These are phyloP conservation scores for Alloplasta piceator DNA, from an alignment of 2,888 invertebrate genomes.

Conservation along the genomic window DNA sequence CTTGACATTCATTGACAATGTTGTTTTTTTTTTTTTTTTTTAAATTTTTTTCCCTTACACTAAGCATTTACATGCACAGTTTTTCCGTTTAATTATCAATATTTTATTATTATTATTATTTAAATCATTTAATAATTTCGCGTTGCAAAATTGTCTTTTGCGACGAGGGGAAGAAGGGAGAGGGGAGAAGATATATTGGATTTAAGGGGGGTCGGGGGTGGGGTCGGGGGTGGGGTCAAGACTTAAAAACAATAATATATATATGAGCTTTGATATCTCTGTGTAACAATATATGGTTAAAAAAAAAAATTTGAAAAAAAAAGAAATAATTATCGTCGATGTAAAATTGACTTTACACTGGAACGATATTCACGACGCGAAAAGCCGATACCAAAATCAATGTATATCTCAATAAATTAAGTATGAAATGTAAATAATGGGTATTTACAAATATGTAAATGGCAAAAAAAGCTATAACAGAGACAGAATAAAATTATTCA, in stretches of 20 bases:
- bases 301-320: slow-evolving; percentile 65
- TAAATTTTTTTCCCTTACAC: no score
- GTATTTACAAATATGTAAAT: slow-evolving; percentile 83
- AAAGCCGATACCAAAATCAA: slow-evolving; percentile 67
- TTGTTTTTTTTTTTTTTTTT: no score
- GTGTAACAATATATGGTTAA: slow-evolving; percentile 75
- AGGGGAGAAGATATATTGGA: slow-evolving; percentile 38
- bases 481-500: slow-evolving; percentile 75
- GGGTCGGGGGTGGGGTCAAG: no score
- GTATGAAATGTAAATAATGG: slow-evolving; percentile 82
- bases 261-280: slow-evolving; percentile 70
- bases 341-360: slow-evolving; percentile 83
- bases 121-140: slow-evolving; percentile 41
- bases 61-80: slow-evolving; percentile 76
- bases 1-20: slow-evolving; percentile 72
- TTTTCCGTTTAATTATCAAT: slow-evolving; percentile 34
- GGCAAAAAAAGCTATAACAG: slow-evolving; percentile 81
- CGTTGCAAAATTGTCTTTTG: slow-evolving; percentile 61
- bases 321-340: slow-evolving; percentile 70
- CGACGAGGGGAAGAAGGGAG: no score
- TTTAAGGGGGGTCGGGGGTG: no score
- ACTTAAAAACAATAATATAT: slow-evolving; percentile 74
- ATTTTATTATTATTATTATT: slow-evolving; percentile 14
- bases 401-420: slow-evolving; percentile 81
- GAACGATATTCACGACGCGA: slow-evolving; percentile 76